These are phyloP conservation scores for Jordanella pulchra DNA, from an alignment of 2,797 vertebrate genomes.

Conservation along the genomic window DNA sequence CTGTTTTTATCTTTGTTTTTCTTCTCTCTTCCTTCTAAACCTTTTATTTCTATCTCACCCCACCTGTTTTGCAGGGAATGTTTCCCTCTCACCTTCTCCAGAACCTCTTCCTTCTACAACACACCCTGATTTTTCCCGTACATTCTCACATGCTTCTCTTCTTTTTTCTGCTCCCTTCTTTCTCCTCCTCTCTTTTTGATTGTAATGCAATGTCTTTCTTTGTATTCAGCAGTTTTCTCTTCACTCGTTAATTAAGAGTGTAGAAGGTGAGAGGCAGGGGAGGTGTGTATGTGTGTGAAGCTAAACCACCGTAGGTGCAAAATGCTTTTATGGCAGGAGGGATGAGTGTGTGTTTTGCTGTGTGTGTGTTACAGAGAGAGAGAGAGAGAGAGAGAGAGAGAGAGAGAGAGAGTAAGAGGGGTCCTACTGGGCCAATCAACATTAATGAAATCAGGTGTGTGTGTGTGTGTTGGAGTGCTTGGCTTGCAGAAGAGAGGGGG, in stretches of 20 bases:
- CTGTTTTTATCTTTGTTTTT: background rate
- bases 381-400: background rate
- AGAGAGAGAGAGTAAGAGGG: slow-evolving; percentile 60
- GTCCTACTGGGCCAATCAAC: slow-evolving; percentile 90
- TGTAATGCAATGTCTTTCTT: slow-evolving; percentile 87
- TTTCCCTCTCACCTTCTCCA: background rate
- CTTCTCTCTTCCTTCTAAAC: too few relatives aligned
- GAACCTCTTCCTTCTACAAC: background rate
- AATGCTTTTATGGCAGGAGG: slow-evolving; percentile 71
- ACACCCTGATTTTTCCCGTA: background rate
- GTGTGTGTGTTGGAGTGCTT: slow-evolving; percentile 74
- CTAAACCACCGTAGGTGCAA: slow-evolving; percentile 68
- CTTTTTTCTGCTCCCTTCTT: slow-evolving; percentile 13
- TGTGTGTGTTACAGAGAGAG: slow-evolving; percentile 17
- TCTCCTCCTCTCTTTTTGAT: slow-evolving; percentile 65
- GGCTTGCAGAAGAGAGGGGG: slow-evolving; percentile 88
- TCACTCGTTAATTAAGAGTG: slow-evolving; percentile 94
- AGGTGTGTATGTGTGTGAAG: slow-evolving; percentile 32
- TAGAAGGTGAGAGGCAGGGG: slow-evolving; percentile 80
- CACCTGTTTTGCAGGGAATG: slow-evolving; percentile 24
- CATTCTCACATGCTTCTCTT: slow-evolving; percentile 22
- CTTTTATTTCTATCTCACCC: background rate
- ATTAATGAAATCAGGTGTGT: slow-evolving; percentile 93
- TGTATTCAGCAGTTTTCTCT: slow-evolving; percentile 92
- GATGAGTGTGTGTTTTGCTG: slow-evolving; percentile 58